A percentile compares a stretch with the other conserved stretches of the same genome.
Conservation (phyloP, 1,140 invertebrate genomes). For the Trichomalopsis sarcophagae region DNA sequence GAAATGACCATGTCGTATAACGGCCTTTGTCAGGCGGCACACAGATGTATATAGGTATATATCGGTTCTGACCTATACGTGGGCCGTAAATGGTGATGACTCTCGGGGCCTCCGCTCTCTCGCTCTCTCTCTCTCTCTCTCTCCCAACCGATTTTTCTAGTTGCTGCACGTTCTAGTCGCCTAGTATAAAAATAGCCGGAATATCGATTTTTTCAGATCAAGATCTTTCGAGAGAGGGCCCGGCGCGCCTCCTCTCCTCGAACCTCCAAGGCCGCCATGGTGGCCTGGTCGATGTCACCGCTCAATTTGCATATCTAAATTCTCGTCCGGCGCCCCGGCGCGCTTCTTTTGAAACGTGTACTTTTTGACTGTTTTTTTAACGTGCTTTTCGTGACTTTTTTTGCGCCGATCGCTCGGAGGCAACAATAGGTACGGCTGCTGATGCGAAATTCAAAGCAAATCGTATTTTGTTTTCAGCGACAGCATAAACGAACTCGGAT, state of each 20-base stretch:
- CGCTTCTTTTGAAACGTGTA: not conserved
- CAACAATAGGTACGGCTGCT: not conserved
- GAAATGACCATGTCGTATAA: no score
- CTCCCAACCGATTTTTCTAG: conserved; percentile 51
- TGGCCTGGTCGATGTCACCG: conserved; percentile 58
- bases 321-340: not conserved
- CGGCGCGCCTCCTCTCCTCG: conserved; percentile 19
- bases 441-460: no score
- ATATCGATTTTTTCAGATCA: conserved; percentile 65
- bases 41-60: no score
- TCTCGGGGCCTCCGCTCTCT: not conserved
- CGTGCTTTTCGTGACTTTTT: not conserved
- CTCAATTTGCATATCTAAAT: conserved; percentile 59
- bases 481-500: no score
- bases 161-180: conserved; percentile 56
- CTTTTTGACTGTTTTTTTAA: not conserved
- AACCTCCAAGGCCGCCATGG: conserved; percentile 53
- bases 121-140: not conserved
- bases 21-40: no score
- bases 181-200: conserved; percentile 65
- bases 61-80: not conserved
- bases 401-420: not conserved
- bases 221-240: conserved; percentile 43
- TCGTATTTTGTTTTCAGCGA: no score
- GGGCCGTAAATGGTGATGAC: not conserved